Conservation (phyloP, 2,797 vertebrate species). For the Carcharodon carcharias region DNA sequence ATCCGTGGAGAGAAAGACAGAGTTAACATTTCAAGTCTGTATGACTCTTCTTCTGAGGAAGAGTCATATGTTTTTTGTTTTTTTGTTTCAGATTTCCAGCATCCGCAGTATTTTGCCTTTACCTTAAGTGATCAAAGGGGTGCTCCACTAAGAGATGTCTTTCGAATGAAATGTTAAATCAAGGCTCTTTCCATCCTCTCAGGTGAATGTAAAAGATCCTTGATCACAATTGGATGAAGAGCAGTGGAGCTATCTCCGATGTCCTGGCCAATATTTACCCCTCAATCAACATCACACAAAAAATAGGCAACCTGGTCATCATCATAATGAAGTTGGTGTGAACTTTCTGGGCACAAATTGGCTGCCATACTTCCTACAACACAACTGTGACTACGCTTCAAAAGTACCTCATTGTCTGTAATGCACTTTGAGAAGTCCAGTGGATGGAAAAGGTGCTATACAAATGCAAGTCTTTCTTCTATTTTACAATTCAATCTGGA, state of each 20-base stretch:
- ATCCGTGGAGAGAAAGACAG: too few relatives aligned
- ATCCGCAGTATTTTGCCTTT: too few relatives aligned
- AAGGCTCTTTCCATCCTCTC: too few relatives aligned
- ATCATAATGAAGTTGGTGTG: not conserved
- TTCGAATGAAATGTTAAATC: not conserved
- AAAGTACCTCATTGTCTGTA: not conserved
- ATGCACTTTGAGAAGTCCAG: not conserved
- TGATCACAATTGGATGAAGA: too few relatives aligned
- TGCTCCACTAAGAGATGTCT: not conserved
- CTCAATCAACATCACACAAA: not conserved
- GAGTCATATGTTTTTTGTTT: too few relatives aligned
- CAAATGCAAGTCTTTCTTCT: too few relatives aligned
- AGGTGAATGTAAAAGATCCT: too few relatives aligned
- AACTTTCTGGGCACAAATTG: not conserved
- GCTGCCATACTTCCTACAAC: not conserved
- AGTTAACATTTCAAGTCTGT: too few relatives aligned
- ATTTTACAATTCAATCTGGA: not conserved
- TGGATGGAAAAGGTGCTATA: not conserved
- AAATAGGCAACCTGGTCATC: not conserved
- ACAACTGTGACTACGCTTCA: not conserved
- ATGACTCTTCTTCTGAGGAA: too few relatives aligned
- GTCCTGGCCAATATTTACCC: not conserved
- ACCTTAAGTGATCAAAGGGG: not conserved
- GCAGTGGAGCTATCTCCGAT: not conserved
- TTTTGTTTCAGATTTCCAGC: too few relatives aligned